Evolutionary conservation across 2,113 vertebrate genomes (phyloP).

Genomic region (Cryptotis parvus): DNA sequence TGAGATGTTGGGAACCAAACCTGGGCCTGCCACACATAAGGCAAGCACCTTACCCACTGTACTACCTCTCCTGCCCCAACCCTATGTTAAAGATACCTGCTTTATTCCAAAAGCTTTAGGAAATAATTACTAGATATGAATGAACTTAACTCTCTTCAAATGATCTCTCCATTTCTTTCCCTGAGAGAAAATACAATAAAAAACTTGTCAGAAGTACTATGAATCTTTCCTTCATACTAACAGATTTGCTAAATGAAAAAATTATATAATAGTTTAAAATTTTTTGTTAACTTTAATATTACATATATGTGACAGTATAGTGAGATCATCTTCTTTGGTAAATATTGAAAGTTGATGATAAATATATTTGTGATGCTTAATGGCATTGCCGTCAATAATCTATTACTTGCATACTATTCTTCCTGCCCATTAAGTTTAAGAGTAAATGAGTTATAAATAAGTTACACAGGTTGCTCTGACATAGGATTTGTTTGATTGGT

Average conservation of each 20-base stretch:
- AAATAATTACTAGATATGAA: constrained; percentile 11
- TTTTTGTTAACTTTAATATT: constrained; percentile 30
- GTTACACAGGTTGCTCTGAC: not conserved
- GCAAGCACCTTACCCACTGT: too few species aligned
- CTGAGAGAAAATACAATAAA: not conserved
- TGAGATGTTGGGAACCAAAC: too few species aligned
- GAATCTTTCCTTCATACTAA: not conserved
- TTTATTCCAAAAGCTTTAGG: not conserved
- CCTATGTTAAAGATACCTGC: too few species aligned
- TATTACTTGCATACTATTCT: not conserved
- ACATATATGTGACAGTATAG: not conserved
- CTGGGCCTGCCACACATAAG: too few species aligned
- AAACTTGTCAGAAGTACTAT: not conserved
- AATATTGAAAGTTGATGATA: constrained; percentile 28
- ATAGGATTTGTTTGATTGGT: not conserved
- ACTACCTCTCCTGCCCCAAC: too few species aligned
- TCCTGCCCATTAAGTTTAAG: not conserved
- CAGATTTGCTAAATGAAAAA: constrained; percentile 45
- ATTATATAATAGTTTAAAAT: constrained; percentile 11
- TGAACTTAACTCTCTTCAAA: not conserved
- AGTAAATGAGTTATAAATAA: not conserved
- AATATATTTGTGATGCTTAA: not conserved
- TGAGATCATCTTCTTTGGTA: constrained; percentile 21
- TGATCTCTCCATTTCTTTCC: too few species aligned
- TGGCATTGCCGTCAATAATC: not conserved